Base-by-base conservation (phyloP, 2,113 vertebrate species). In the Promerops cafer region DNA sequence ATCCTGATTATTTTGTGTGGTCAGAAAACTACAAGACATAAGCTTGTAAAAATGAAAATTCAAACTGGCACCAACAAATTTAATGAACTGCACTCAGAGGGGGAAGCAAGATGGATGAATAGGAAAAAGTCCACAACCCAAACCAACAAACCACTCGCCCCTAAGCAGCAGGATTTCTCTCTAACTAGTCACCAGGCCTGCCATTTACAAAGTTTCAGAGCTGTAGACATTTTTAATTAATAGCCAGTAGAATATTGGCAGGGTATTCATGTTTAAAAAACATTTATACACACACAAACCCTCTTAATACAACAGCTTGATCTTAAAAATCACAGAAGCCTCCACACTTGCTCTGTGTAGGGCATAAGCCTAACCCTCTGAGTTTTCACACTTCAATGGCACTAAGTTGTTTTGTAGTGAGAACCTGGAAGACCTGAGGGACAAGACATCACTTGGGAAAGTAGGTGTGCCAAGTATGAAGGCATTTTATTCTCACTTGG, bases 401-500 rank as follows among this genome's bases (percentile, higher is more conserved):
- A 28, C 37, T 7, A 65, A 64, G 40, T 33, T 85, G 57, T 57
- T 89, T 85, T 83, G 47, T n/a, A 82, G 33, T 6, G 10, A 95
- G 44, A 89, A 94, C 78, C 76, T 89, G 56, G 69, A 91, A 95
- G 86, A 68, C 77, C 50, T 78, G 61, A 94, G 76, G 52, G 61
- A 49, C 40, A 96, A 81, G 37, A 70, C n/a, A 83, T 53, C 61
- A 33, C 64, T 37, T 70, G 78, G 92, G 90, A 96, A 93, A 92
- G 31, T 24, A 90, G 92, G 57, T 87, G 78, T 87, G 90, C 89
- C 86, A 87, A 88, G 54, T 65, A 76, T 3, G 30, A 93, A 96
- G 33, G 61, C 30, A 89, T 79, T 95, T 95, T 57, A 31, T 83
- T 93, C 70, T 89, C 74, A 70, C 66, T 85, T 96, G 96, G 87